phyloP scores from a whole-genome alignment of 2,113 vertebrate genomes.

The Mesitornis unicolor region DNA sequence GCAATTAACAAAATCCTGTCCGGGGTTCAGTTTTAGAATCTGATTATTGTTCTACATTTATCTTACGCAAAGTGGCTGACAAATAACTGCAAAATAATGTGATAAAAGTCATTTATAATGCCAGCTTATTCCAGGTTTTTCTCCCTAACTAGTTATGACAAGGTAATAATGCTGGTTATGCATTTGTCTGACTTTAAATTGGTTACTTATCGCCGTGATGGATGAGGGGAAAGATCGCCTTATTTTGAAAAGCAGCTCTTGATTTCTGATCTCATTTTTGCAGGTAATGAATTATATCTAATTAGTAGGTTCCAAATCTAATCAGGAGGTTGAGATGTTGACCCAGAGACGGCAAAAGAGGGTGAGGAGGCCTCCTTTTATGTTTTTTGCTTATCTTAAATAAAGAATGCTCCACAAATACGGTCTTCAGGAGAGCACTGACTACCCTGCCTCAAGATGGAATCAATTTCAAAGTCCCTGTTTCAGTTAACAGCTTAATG shows the following conservation, averaged over 20 bases:
- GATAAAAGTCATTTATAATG: conserved; percentile 96
- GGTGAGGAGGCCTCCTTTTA: not conserved
- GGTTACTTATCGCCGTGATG: conserved; percentile 98
- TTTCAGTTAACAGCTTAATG: conserved; percentile 48
- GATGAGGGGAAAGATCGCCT: conserved; percentile 91
- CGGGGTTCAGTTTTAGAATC: conserved; percentile 78
- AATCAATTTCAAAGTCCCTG: conserved; percentile 56
- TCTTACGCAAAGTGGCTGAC: conserved; percentile 97
- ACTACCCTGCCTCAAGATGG: conserved; percentile 24
- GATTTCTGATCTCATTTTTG: conserved; percentile 94
- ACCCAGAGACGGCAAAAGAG: conserved; percentile 76
- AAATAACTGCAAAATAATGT: conserved; percentile 92
- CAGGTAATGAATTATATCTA: conserved; percentile 99
- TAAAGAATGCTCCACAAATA: not conserved
- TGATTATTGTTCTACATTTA: conserved; percentile 90
- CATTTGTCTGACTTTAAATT: conserved; percentile 95
- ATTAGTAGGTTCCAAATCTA: conserved; percentile 93
- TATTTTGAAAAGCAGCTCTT: conserved; percentile 90
- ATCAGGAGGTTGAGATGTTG: conserved; percentile 91
- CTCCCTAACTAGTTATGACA: conserved; percentile 99
- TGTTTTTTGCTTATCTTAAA: conserved; percentile 41
- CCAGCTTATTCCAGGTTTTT: conserved; percentile 83
- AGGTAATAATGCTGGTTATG: conserved; percentile 95
- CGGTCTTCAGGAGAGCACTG: not conserved
- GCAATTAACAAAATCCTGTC: conserved; percentile 73